phyloP scores from a whole-genome alignment of 2,888 invertebrate genomes.

The Xiphydria camelus region DNA sequence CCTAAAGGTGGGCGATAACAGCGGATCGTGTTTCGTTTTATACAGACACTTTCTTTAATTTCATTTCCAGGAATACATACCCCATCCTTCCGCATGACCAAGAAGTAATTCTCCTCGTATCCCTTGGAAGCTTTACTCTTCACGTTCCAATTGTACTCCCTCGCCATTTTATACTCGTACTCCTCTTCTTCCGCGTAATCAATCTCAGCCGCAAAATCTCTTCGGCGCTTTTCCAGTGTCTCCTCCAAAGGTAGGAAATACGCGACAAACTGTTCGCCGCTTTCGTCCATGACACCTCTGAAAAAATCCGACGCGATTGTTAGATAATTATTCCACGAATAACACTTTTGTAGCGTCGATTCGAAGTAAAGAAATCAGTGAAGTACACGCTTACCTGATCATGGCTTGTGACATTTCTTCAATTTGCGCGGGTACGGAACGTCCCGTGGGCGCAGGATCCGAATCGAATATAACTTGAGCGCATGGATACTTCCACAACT shows the following conservation, averaged over 20 bases:
- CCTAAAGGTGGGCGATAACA: conserved; percentile 29
- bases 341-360: conserved; percentile 2
- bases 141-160: conserved; percentile 99
- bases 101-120: conserved; percentile 97
- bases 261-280: conserved; percentile 98
- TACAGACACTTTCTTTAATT: background rate
- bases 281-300: conserved; percentile 99
- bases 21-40: background rate
- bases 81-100: conserved; percentile 86
- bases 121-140: conserved; percentile 95
- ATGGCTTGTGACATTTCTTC: conserved; percentile 99
- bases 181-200: conserved; percentile 88
- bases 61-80: too few species aligned
- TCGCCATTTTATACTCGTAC: conserved; percentile 95
- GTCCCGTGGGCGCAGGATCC: conserved; percentile 91
- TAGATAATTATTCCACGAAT: background rate
- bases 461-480: conserved; percentile 98
- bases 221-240: conserved; percentile 84
- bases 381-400: conserved; percentile 75
- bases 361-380: background rate
- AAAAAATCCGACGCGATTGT: conserved; percentile 32
- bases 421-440: conserved; percentile 83
- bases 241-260: conserved; percentile 96
- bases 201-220: conserved; percentile 75
- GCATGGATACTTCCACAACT: conserved; percentile 96